Percentiles rank a stretch among this genome's conserved stretches.
Conservation (phyloP, 2,113 vertebrate species). For the Perognathus longimembris region DNA sequence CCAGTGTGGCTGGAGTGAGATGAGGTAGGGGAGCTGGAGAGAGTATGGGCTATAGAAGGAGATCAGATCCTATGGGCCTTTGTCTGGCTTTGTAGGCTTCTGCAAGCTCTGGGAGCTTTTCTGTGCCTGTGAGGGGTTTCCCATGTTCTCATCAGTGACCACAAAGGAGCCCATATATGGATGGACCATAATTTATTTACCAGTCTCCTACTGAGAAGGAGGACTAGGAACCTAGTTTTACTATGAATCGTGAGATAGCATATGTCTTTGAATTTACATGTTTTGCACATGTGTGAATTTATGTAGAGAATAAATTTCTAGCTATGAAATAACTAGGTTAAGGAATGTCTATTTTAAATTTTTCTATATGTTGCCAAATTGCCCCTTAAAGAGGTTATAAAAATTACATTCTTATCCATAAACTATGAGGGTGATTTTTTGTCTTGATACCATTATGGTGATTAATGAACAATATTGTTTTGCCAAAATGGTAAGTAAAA, state of each 20-base stretch:
- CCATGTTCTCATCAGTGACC: not conserved
- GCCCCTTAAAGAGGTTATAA: not conserved
- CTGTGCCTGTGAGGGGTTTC: no score
- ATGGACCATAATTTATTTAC: not conserved
- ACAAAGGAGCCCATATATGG: not conserved
- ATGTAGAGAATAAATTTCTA: not conserved
- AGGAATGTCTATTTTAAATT: conserved; percentile 40
- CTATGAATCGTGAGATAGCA: not conserved
- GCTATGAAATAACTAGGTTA: not conserved
- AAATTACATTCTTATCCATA: not conserved
- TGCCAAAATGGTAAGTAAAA: not conserved
- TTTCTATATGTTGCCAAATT: not conserved
- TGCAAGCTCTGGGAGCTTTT: no score
- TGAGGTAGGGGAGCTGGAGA: no score
- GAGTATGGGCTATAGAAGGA: not conserved
- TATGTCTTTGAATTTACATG: not conserved
- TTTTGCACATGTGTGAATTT: not conserved
- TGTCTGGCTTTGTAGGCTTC: not conserved
- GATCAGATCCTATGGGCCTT: not conserved
- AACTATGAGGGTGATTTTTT: not conserved
- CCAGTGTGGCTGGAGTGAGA: not conserved
- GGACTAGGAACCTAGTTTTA: not conserved
- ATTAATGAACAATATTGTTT: not conserved
- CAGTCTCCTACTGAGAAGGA: not conserved
- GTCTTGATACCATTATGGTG: not conserved